Conservation (phyloP, 2,113 vertebrate genomes). For the Ictalurus furcatus region DNA sequence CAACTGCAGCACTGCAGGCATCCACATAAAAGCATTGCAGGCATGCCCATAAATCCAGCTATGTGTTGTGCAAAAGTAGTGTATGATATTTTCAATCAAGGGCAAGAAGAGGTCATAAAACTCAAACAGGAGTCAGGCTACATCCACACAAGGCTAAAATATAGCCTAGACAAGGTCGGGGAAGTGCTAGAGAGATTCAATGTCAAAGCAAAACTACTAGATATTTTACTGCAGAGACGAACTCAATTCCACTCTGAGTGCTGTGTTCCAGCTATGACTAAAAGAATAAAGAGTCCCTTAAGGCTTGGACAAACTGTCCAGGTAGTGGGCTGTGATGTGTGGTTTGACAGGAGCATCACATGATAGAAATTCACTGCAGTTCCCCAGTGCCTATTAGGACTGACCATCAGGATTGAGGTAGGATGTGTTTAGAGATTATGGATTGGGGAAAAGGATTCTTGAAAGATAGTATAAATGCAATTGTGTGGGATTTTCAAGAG, state of each 20-base stretch:
- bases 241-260: background rate
- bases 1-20: slow-evolving; percentile 9
- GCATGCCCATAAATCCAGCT: background rate
- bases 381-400: background rate
- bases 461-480: background rate
- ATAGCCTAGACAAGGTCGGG: no score
- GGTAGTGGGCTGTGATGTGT: background rate
- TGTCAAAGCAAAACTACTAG: background rate
- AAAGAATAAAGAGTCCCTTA: background rate
- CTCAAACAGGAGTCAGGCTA: background rate
- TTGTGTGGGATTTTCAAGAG: background rate
- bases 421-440: background rate
- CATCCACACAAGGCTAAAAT: background rate
- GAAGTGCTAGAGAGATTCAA: background rate
- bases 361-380: background rate
- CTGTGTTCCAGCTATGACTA: background rate
- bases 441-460: background rate
- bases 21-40: slow-evolving; percentile 1
- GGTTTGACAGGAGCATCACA: background rate
- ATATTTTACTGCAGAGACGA: background rate
- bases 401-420: background rate
- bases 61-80: background rate
- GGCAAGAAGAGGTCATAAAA: slow-evolving; percentile 8
- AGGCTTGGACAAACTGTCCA: background rate
- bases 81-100: slow-evolving; percentile 12